Conservation (phyloP, 2,113 vertebrate species). For the Toxostoma redivivum region DNA sequence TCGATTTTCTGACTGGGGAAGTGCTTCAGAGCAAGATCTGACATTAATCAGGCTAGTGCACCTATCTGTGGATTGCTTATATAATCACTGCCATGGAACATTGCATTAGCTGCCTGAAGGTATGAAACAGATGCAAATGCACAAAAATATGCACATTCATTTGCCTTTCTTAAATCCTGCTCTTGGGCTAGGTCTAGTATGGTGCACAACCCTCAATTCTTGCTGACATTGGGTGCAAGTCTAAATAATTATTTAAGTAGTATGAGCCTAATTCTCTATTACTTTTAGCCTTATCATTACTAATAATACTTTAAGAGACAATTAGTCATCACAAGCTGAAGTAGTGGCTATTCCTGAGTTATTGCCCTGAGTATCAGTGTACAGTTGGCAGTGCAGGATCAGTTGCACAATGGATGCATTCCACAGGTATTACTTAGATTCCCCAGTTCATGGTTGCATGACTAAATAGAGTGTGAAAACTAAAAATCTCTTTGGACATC, state of each 20-base stretch:
- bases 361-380: background rate
- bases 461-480: background rate
- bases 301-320: background rate
- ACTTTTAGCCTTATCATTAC: background rate
- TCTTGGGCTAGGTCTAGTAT: background rate
- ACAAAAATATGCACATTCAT: slow-evolving; percentile 6
- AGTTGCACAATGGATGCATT: accelerated
- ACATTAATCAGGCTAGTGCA: background rate
- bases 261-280: background rate
- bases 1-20: background rate
- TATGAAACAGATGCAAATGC: background rate
- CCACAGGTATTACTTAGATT: background rate
- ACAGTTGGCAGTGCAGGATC: background rate
- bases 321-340: background rate
- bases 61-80: background rate
- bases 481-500: background rate
- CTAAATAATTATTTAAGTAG: background rate
- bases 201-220: background rate
- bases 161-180: background rate
- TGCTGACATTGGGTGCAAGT: background rate
- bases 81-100: background rate
- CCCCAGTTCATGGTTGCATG: background rate
- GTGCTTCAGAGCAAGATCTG: background rate
- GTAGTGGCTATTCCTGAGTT: background rate
- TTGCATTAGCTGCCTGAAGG: background rate